A percentile compares a stretch with the other conserved stretches of the same genome.
These are phyloP conservation scores for Malurus melanocephalus DNA, from an alignment of 2,113 vertebrate species.

Conservation along the genomic window DNA sequence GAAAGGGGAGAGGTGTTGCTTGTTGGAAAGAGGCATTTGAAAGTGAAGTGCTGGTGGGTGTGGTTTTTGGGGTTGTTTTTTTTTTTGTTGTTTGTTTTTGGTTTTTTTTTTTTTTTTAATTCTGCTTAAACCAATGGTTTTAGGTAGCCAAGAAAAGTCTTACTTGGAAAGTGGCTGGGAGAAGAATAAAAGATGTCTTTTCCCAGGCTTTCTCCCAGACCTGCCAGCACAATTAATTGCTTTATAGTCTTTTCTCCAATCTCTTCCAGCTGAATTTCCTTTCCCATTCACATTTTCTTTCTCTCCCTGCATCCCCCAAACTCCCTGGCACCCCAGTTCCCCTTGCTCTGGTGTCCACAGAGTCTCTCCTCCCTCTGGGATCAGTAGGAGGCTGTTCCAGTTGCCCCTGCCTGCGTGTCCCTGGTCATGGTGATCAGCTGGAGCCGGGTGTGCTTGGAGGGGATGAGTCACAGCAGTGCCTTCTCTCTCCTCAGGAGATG, in stretches of 20 bases:
- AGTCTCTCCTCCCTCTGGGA: not conserved
- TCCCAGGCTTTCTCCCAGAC: not conserved
- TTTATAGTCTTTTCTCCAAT: not conserved
- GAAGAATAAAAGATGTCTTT: not conserved
- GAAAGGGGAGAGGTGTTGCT: not conserved
- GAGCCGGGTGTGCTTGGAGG: not conserved
- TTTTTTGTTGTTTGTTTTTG: not conserved
- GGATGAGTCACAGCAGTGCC: not conserved
- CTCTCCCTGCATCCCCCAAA: not conserved
- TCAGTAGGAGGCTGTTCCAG: not conserved
- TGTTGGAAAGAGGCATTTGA: not conserved
- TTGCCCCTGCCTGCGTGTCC: not conserved
- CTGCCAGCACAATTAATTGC: not conserved
- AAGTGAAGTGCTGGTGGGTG: not conserved
- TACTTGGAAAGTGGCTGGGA: not conserved
- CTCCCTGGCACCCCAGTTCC: not conserved
- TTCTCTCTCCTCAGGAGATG: not conserved
- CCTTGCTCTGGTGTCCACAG: accelerated
- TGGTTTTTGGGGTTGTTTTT: not conserved
- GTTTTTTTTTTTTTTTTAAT: not conserved
- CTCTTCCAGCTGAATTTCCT: not conserved
- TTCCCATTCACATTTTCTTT: not conserved
- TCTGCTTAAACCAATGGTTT: not conserved
- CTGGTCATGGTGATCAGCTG: accelerated
- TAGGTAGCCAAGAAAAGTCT: not conserved